Evolutionary conservation across 2,888 invertebrate genomes (phyloP), one percentile per base, ranked within the genome.

Genomic region (Bugulina stolonifera): DNA sequence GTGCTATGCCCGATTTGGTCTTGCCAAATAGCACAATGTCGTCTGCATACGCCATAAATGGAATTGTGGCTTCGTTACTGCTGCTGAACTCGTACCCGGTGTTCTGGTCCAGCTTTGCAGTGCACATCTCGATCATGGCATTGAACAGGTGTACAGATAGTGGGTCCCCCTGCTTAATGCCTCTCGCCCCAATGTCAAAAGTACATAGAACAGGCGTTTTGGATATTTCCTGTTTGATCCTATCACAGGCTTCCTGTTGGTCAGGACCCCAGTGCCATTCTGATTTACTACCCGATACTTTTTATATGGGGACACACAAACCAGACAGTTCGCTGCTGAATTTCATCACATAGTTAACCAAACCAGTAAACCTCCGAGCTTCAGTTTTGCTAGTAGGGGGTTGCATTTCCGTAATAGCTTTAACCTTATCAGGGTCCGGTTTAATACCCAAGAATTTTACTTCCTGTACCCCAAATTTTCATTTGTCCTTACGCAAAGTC

Each of bases 261-360:
- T 27, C 27, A 27, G 27, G 25, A 5, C 34, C 34, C 69, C 72
- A 72, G 18, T 18, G 18, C 32, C 55, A 72, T 27, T 71, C 69
- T 5, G 69, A 23, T 27, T 72, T 71, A 14, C 35, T 35, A 22
- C 43, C 35, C 22, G 71, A 27, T 1, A 71, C 35, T 5, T 18
- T 54, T 23, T 43, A 27, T 14, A 72, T 27, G 23, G 72, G 72
- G 35, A 35, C 32, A 71, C 71, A 23, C 10, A 54, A 10, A 10
- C 34, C 69, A 14, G 70, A 32, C 14, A 72, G 69, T 22, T 29
- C 35, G 25, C 71, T 14, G n/a, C 71, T 71, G 29, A 69, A 72
- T 35, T 69, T 71, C n/a, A 71, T 69, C 23, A 69, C 35, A 23
- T 69, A 71, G 35, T 72, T 72, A 25, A 72, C 72, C 29, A 72